A percentile compares a stretch with the other conserved stretches of the same genome.
phyloP scores from a whole-genome alignment of 2,113 vertebrate species.

The Zootoca vivipara region DNA sequence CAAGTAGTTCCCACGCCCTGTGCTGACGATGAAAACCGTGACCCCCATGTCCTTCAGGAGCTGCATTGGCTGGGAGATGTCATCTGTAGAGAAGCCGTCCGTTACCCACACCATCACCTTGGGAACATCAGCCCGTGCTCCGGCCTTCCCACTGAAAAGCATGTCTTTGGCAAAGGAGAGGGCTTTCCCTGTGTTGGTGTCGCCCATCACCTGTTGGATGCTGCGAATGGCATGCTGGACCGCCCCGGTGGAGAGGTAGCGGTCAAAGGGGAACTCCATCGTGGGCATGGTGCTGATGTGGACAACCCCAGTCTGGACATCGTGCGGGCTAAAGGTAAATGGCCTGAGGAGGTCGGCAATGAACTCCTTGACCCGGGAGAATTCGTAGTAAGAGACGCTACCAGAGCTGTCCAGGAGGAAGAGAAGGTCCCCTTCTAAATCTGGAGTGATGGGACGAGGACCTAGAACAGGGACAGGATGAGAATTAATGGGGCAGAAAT shows the following conservation, averaged over 20 bases:
- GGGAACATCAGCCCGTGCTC: slow-evolving; percentile 80
- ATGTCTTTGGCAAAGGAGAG: slow-evolving; percentile 79
- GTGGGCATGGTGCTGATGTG: slow-evolving; percentile 88
- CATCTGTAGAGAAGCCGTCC: slow-evolving; percentile 88
- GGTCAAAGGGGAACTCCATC: slow-evolving; percentile 87
- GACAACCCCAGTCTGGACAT: slow-evolving; percentile 87
- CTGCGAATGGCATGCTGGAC: slow-evolving; percentile 76
- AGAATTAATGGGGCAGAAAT: no score
- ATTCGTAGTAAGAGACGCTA: slow-evolving; percentile 92
- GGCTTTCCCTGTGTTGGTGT: slow-evolving; percentile 91
- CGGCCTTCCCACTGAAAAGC: slow-evolving; percentile 69
- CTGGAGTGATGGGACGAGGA: neutral
- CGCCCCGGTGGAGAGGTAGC: slow-evolving; percentile 55
- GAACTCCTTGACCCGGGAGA: slow-evolving; percentile 87
- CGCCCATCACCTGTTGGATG: slow-evolving; percentile 84
- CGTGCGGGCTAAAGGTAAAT: slow-evolving; percentile 83
- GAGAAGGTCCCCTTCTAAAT: slow-evolving; percentile 86
- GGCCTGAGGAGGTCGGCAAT: slow-evolving; percentile 85
- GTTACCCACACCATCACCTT: slow-evolving; percentile 96
- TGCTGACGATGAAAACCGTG: slow-evolving; percentile 89
- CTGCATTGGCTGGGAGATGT: slow-evolving; percentile 84
- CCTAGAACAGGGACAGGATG: slow-evolving; percentile 45
- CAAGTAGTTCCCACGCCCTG: slow-evolving; percentile 86
- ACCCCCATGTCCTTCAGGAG: slow-evolving; percentile 85
- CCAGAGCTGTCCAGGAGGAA: slow-evolving; percentile 94